These are phyloP conservation scores for Myotis yumanensis DNA, from an alignment of 2,113 vertebrate species.

Conservation along the genomic window DNA sequence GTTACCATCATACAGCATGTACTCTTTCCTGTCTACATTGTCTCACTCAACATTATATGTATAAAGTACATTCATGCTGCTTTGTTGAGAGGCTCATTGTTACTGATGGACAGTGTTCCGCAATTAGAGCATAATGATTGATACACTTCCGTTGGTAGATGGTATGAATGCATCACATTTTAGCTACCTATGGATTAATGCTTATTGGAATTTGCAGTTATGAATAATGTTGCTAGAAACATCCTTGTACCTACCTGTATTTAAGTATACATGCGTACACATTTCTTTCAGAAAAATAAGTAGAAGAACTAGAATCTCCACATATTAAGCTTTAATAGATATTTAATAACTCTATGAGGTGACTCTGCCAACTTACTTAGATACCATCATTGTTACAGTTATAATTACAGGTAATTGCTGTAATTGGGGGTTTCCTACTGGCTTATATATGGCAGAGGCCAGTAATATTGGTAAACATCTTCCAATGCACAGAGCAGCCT, in stretches of 20 bases:
- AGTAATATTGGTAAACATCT: not conserved
- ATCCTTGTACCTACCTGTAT: not conserved
- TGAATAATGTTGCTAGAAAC: not conserved
- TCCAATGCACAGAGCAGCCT: not conserved
- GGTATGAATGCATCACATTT: not conserved
- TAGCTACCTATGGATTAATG: not conserved
- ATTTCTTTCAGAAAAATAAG: not conserved
- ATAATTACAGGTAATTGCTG: not conserved
- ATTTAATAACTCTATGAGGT: not conserved
- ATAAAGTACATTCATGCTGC: not conserved
- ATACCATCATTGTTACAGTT: not conserved
- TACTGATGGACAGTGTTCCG: not conserved
- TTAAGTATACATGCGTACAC: not conserved
- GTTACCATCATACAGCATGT: not conserved
- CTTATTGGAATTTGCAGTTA: not conserved
- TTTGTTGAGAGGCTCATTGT: not conserved
- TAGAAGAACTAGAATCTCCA: not conserved
- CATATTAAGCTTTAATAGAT: not conserved
- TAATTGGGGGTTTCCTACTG: not conserved
- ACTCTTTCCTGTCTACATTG: not conserved
- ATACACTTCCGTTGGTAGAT: not conserved
- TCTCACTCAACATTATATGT: not conserved
- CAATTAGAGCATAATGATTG: not conserved
- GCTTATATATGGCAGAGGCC: not conserved
- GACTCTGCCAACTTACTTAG: not conserved